Evolutionary conservation across 1,140 invertebrate genomes (phyloP), one percentile per base, ranked within the genome.

Genomic region (Drosophila orosa): DNA sequence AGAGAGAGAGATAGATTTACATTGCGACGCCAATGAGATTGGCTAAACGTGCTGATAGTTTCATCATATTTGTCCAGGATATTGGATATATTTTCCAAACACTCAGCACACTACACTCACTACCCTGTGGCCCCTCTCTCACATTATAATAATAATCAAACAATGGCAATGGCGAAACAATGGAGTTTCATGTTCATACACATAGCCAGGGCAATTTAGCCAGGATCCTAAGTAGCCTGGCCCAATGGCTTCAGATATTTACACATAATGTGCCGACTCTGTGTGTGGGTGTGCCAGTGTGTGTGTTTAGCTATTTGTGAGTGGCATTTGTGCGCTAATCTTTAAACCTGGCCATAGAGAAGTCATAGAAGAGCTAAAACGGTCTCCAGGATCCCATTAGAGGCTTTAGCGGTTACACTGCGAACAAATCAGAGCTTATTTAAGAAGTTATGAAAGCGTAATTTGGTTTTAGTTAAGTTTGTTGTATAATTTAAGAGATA

Each of bases 281-380:
- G n/a, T 19, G 39, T 10, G 9, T 22, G 48, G 1, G 17, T 31
- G n/a, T 48, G 25, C 4, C 8, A 13, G 47, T n/a, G 24, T 61
- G 48, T 50, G 17, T 52, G 48, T 17, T 31, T 22, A 31, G 44
- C 29, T 59, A 45, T 56, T 57, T 67, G 72, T 19, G 39, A 39
- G 66, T 35, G 35, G 69, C 55, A 56, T 78, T 78, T 79, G 68
- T 61, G 68, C 63, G 82, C 60, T 80, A 74, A 86, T 86, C 78
- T 62, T 74, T 67, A 78, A 86, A 78, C 82, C 80, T 61, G 74
- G 55, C 48, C 59, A 48, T 58, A 56, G 67, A 25, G 61, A 31
- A 42, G 61, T 39, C 61, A 39, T 66, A 65, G 24, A 40, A 52
- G 29, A 35, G 48, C 48, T 33, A 24, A 35, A 52, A 52, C 29